Evolutionary conservation across 64 coral and sea anemone species (phyloP).

Genomic region (Montipora cactus): DNA sequence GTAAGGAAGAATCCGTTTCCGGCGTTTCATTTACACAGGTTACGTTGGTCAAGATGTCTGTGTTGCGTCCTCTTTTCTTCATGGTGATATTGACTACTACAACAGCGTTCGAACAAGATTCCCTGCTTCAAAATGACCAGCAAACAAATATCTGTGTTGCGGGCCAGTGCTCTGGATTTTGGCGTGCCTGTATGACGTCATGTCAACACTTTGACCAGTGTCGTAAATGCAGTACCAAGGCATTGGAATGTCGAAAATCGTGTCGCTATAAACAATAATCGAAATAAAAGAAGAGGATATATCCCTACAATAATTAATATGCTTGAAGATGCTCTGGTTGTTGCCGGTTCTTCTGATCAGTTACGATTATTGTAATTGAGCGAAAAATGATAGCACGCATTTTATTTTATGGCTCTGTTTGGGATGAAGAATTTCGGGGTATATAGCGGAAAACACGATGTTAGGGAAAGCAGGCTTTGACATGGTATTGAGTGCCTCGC

Average conservation of each 20-base stretch:
- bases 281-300: neutral
- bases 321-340: neutral
- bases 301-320: neutral
- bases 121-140: neutral
- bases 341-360: neutral
- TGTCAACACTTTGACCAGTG: neutral
- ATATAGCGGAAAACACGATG: no score
- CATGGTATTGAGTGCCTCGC: no score
- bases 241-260: neutral
- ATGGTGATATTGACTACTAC: neutral
- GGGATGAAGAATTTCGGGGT: no score
- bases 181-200: slow-evolving; percentile 34
- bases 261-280: neutral
- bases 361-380: no score
- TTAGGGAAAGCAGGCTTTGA: no score
- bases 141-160: neutral
- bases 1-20: neutral
- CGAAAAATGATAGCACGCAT: no score
- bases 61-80: neutral
- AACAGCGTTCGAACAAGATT: neutral
- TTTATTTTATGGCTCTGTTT: no score
- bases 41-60: neutral
- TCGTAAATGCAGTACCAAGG: neutral
- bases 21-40: neutral
- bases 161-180: neutral